Evolutionary conservation across 1,140 invertebrate species (phyloP).

Genomic region (Bombus pascuorum): DNA sequence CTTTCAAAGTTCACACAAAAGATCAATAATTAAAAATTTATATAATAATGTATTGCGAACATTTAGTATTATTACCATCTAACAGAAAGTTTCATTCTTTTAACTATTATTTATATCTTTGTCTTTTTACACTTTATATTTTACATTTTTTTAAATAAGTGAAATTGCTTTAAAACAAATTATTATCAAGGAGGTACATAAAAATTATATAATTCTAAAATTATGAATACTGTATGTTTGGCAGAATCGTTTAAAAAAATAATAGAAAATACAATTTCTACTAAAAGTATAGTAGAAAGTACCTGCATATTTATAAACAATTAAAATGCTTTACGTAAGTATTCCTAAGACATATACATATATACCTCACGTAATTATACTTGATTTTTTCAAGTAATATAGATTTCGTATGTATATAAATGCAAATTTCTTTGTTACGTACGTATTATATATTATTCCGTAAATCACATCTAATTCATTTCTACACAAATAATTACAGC

Average conservation of each 20-base stretch:
- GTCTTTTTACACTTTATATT: slow-evolving; percentile 37
- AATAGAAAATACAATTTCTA: slow-evolving; percentile 13
- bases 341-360: slow-evolving; percentile 10
- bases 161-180: background rate
- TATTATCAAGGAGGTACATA: background rate
- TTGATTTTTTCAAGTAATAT: slow-evolving; percentile 14
- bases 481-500: slow-evolving; percentile 49
- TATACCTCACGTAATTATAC: background rate
- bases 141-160: slow-evolving; percentile 26
- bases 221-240: slow-evolving; percentile 17
- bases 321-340: slow-evolving; percentile 26
- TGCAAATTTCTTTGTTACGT: slow-evolving; percentile 6
- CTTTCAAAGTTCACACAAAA: no score
- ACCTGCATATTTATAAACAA: background rate
- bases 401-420: slow-evolving; percentile 32
- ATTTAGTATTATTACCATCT: slow-evolving; percentile 12
- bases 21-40: background rate
- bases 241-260: background rate
- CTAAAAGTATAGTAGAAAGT: background rate
- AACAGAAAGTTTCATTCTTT: slow-evolving; percentile 1
- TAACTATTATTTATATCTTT: slow-evolving; percentile 22
- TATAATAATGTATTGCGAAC: background rate
- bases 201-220: background rate
- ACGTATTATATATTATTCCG: background rate
- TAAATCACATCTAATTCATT: slow-evolving; percentile 43